These are phyloP conservation scores for Himalopsyche anomala DNA, from an alignment of 2,888 invertebrate species.

Conservation along the genomic window DNA sequence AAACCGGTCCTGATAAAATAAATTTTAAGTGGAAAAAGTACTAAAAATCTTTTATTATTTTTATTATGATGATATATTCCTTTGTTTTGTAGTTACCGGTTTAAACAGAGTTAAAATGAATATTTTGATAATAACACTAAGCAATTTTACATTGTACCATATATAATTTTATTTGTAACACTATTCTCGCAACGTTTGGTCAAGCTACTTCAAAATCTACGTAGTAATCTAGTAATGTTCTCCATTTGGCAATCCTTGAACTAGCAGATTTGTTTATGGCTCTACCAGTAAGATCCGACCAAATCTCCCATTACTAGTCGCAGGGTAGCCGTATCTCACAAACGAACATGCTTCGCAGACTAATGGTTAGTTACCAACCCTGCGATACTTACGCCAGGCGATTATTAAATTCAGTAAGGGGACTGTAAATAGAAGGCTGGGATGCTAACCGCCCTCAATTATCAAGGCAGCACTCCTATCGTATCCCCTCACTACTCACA, in stretches of 20 bases:
- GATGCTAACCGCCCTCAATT: conserved; percentile 7
- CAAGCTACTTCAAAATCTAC: not conserved
- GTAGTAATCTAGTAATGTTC: conserved; percentile 3
- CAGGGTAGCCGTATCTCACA: conserved; percentile 32
- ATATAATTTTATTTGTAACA: not conserved
- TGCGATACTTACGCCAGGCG: conserved; percentile 29
- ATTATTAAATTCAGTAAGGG: conserved; percentile 24
- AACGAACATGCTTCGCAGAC: conserved; percentile 40
- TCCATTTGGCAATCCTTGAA: conserved; percentile 40
- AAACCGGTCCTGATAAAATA: no score
- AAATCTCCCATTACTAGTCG: conserved; percentile 38
- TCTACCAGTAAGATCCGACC: conserved; percentile 23
- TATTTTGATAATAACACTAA: no score
- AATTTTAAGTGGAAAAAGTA: no score
- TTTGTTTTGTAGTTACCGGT: no score
- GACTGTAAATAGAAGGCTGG: conserved; percentile 11
- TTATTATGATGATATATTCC: no score
- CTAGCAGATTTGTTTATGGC: conserved; percentile 38
- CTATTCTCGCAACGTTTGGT: not conserved
- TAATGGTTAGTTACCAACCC: conserved; percentile 42
- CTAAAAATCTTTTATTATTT: no score
- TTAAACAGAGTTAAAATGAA: no score
- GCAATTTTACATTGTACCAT: no score
- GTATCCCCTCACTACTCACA: no score
- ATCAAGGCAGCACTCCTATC: no score